Percentiles rank a stretch among this genome's conserved stretches.
phyloP scores from a whole-genome alignment of 2,113 vertebrate genomes.

The Manacus vitellinus region DNA sequence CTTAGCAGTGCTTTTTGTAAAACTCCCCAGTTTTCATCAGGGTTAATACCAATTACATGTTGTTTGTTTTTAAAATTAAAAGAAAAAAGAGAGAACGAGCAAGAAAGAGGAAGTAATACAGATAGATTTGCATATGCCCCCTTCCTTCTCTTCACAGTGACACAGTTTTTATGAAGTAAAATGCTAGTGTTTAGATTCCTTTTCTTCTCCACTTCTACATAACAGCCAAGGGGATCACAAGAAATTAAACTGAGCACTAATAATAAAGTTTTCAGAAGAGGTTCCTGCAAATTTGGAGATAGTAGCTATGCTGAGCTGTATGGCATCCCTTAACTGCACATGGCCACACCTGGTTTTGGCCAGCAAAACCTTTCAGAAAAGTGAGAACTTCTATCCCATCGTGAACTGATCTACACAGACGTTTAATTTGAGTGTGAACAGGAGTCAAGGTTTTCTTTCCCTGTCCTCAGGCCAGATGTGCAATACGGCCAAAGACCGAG shows the following conservation, averaged over 20 bases:
- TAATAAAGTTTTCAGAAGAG: not conserved
- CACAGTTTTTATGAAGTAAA: not conserved
- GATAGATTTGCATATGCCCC: not conserved
- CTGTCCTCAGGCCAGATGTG: not conserved
- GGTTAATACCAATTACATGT: conserved; percentile 6
- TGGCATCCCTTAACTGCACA: not conserved
- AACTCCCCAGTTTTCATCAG: conserved; percentile 10
- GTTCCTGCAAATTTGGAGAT: not conserved
- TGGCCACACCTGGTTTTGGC: not conserved
- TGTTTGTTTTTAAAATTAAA: not conserved
- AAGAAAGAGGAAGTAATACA: not conserved
- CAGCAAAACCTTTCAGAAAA: not conserved
- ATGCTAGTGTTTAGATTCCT: not conserved
- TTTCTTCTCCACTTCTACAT: not conserved
- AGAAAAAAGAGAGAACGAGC: accelerated
- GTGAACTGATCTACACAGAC: not conserved
- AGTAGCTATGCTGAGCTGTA: accelerated
- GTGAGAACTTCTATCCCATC: not conserved
- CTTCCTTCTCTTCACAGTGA: not conserved
- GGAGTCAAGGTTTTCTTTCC: not conserved
- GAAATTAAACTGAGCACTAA: not conserved
- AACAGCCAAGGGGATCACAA: not conserved
- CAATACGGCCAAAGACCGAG: not conserved
- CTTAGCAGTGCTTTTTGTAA: not conserved
- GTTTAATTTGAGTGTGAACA: accelerated